Base-by-base conservation (phyloP, 2,888 invertebrate species). In the Phengaris arion region DNA sequence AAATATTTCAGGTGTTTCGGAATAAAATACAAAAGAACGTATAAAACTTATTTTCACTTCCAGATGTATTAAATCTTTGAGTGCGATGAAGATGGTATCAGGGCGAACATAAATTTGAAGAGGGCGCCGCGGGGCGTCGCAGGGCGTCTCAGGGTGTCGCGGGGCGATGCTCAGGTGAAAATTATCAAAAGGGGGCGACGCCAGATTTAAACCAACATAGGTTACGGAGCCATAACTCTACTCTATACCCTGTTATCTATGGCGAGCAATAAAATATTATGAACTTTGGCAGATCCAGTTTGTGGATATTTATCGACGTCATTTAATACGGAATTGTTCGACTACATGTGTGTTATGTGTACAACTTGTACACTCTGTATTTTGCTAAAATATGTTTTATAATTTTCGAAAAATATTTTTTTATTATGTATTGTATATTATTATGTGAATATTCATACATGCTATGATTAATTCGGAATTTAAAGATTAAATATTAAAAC, bases 191-290 rank as follows among this genome's bases (percentile, higher is more conserved):
- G 89, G 90, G 80, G 79, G 72, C 74, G 74, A 76, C 22, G 77
- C 83, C 90, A 87, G 90, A 90, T 90, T 89, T 88, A 86, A 91
- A 89, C 88, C 90, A 90, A 92, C 92, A 91, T 87, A 81, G 83
- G 82, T 82, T 81, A 77, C 81, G 83, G 80, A 82, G 80, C 80
- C 80, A 81, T 78, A 77, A 74, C 78, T 64, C 80, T 79, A 74
- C 79, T 79, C 79, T 80, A 79, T 81, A 81, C 74, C 76, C 75
- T 78, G 79, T 81, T 82, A 82, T 81, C 81, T 79, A 76, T 76
- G 74, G 76, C 76, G 77, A 75, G 74, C 77, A 77, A 80, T 81
- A 81, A 80, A 80, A 81, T 81, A 80, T 80, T 80, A 81, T 78
- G 82, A 81, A 78, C 77, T 76, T 57, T 55, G 81, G 75, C 80